phyloP scores from a whole-genome alignment of 2,113 vertebrate genomes.

The Hymenochirus boettgeri region DNA sequence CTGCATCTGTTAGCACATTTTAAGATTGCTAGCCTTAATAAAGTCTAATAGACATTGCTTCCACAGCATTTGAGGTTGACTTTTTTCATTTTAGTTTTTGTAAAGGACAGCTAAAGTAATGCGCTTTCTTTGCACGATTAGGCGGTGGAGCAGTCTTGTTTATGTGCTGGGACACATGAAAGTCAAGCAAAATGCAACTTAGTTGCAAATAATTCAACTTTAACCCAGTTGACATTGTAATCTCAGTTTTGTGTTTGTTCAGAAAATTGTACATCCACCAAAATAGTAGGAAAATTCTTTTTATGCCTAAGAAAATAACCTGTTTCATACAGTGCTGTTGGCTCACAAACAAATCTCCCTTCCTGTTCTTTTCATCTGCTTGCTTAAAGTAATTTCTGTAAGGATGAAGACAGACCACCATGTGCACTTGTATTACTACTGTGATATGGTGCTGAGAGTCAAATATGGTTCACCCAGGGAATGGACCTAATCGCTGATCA shows the following conservation, averaged over 20 bases:
- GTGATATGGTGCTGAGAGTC: conserved; percentile 33
- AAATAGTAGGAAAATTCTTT: conserved; percentile 16
- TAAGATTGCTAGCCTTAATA: no score
- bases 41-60: no score
- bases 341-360: conserved; percentile 8
- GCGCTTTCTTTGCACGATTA: no score
- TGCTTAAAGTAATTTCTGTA: conserved; percentile 17
- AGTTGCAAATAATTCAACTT: conserved; percentile 1
- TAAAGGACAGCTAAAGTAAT: no score
- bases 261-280: conserved; percentile 22
- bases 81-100: no score
- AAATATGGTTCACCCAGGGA: conserved; percentile 34
- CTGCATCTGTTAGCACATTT: no score
- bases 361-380: conserved; percentile 16
- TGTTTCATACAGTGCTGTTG: conserved; percentile 15
- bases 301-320: conserved; percentile 11
- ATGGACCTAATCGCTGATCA: conserved; percentile 30
- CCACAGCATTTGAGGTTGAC: no score
- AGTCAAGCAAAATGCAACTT: neutral
- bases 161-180: neutral
- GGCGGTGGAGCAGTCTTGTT: neutral
- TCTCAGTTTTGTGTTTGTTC: neutral
- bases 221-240: conserved; percentile 18
- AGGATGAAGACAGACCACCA: conserved; percentile 23
- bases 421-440: conserved; percentile 26